Evolutionary conservation across 2,797 vertebrate genomes (phyloP).

Genomic region (Intellagama lesueurii): DNA sequence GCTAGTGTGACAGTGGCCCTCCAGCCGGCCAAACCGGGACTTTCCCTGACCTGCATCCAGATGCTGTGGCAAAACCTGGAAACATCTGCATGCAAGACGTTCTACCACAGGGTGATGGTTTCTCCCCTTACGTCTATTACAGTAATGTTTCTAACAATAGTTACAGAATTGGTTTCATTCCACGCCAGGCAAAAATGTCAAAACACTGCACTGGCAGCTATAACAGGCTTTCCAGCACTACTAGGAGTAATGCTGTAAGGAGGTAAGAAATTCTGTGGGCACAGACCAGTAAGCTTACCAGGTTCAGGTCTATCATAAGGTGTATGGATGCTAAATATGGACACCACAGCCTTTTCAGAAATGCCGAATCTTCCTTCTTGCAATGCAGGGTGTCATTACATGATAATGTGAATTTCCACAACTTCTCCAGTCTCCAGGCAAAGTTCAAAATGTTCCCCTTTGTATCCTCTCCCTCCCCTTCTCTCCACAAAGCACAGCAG

Average conservation of each 20-base stretch:
- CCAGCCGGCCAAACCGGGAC: too few species aligned
- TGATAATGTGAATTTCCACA: slow-evolving; percentile 62
- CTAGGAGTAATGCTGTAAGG: background rate
- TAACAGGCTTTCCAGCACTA: background rate
- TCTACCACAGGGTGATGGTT: background rate
- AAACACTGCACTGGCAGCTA: background rate
- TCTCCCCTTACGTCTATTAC: background rate
- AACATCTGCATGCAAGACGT: background rate
- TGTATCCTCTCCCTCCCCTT: background rate
- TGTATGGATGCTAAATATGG: background rate
- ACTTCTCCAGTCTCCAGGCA: slow-evolving; percentile 54
- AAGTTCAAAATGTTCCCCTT: slow-evolving; percentile 62
- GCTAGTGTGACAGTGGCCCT: background rate
- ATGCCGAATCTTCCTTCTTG: background rate
- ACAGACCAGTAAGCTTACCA: background rate
- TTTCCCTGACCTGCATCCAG: too few species aligned
- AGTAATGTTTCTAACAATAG: background rate
- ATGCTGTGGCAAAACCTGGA: too few species aligned
- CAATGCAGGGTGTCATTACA: slow-evolving; percentile 48
- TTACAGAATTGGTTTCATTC: background rate
- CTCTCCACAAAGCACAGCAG: slow-evolving; percentile 72
- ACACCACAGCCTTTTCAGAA: background rate
- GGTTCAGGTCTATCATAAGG: background rate
- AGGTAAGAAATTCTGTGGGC: too few species aligned
- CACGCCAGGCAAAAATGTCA: background rate